Percentiles rank a stretch among this genome's conserved stretches.
phyloP scores from a whole-genome alignment of 2,888 invertebrate genomes.

The Drosophila atroscutellata region DNA sequence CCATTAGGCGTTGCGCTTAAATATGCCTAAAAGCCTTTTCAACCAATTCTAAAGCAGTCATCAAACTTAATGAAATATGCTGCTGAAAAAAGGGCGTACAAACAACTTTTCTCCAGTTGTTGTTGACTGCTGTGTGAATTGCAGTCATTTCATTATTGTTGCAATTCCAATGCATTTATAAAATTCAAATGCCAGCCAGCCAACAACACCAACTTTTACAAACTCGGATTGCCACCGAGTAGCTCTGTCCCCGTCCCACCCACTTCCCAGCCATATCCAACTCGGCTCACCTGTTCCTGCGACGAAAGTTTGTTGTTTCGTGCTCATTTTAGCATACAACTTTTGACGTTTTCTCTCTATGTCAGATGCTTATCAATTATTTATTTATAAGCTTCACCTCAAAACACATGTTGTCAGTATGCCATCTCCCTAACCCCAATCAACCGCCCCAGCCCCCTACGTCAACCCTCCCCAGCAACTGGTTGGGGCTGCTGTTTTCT shows the following conservation, averaged over 20 bases:
- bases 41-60: slow-evolving; percentile 35
- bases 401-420: slow-evolving; percentile 77
- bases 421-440: slow-evolving; percentile 44
- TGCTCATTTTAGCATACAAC: slow-evolving; percentile 74
- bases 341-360: slow-evolving; percentile 71
- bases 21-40: slow-evolving; percentile 52
- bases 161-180: slow-evolving; percentile 61
- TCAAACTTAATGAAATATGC: slow-evolving; percentile 58
- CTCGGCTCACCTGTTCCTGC: slow-evolving; percentile 1
- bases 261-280: neutral
- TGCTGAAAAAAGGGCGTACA: slow-evolving; percentile 22
- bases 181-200: slow-evolving; percentile 58
- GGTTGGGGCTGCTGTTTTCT: slow-evolving; percentile 28
- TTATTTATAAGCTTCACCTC: slow-evolving; percentile 80
- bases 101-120: slow-evolving; percentile 31
- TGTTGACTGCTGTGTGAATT: slow-evolving; percentile 41
- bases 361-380: slow-evolving; percentile 80
- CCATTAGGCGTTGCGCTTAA: slow-evolving; percentile 33
- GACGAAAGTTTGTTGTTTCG: slow-evolving; percentile 42
- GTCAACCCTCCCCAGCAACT: neutral
- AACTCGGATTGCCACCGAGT: slow-evolving; percentile 1
- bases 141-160: slow-evolving; percentile 24
- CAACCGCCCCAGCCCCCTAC: neutral
- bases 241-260: neutral
- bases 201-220: slow-evolving; percentile 10